Evolutionary conservation across 2,113 vertebrate species (phyloP), one percentile per base, ranked within the genome.

Genomic region (Lampris megalopsis): DNA sequence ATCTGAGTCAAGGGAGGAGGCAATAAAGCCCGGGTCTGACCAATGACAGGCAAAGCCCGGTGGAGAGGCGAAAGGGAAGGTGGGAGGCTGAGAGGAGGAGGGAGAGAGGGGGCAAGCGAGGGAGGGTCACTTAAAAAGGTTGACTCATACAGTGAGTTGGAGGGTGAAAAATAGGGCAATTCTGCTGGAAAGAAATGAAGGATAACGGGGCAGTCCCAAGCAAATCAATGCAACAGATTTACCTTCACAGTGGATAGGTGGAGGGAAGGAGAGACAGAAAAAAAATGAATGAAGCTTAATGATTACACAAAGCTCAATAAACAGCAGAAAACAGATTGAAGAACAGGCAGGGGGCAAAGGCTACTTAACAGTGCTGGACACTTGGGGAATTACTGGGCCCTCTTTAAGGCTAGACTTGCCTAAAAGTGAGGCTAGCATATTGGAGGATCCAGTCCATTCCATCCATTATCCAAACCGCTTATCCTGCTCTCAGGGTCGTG

Each of bases 151-250:
- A 80, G 61, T 72, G 83, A 89, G 83, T 84, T 84, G 83, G 86
- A 87, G 83, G 77, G 80, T 91, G 87, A 91, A 91, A 86, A 90
- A 92, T 90, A 88, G 72, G 86, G 85, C 86, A 91, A 90, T 91
- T 87, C 85, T 68, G 77, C 76, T 48, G 13, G 54, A 64, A 62
- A 87, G 82, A 84, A 90, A 92, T 89, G 87, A 91, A 80, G 81
- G 85, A 90, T 90, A 88, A 82, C 86, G 82, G 79, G 82, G 73
- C 82, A 74, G 91, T 78, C 75, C 60, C 48, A 45, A 81, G 85
- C 81, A 78, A 90, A 90, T 93, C 86, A 83, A 91, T 91, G 85
- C 82, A 77, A 93, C 90, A 83, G 88, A 92, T 93, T 92, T 86
- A 90, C 73, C 64, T 80, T 88, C 42, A 41, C 71, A 80, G 68